Evolutionary conservation across 2,888 invertebrate species (phyloP).

Genomic region (Tanaodytes sp.): DNA sequence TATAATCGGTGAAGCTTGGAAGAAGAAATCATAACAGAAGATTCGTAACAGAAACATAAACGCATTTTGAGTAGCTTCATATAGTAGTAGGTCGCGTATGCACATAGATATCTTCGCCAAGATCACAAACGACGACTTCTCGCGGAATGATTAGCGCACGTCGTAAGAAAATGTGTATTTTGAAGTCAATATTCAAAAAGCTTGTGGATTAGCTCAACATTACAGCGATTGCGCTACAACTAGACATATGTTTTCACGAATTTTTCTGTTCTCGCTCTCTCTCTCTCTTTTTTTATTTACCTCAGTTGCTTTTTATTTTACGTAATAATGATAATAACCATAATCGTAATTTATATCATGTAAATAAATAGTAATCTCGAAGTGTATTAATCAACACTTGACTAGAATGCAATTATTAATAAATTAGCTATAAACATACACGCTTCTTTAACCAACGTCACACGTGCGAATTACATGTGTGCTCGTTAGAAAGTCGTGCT

Average conservation of each 20-base stretch:
- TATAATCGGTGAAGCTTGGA: slow-evolving; percentile 47
- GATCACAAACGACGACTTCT: slow-evolving; percentile 34
- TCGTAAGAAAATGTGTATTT: slow-evolving; percentile 38
- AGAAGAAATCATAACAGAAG: slow-evolving; percentile 33
- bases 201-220: slow-evolving; percentile 52
- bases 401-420: slow-evolving; percentile 51
- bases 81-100: slow-evolving; percentile 7
- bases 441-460: slow-evolving; percentile 41
- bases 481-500: slow-evolving; percentile 40
- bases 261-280: slow-evolving; percentile 14
- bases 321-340: slow-evolving; percentile 20
- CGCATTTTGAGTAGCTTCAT: slow-evolving; percentile 1
- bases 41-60: background rate
- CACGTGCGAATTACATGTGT: slow-evolving; percentile 48
- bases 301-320: slow-evolving; percentile 11
- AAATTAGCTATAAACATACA: slow-evolving; percentile 46
- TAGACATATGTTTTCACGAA: slow-evolving; percentile 38
- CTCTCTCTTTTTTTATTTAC: slow-evolving; percentile 5
- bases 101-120: slow-evolving; percentile 40
- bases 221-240: slow-evolving; percentile 54
- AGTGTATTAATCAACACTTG: slow-evolving; percentile 42
- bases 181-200: slow-evolving; percentile 48
- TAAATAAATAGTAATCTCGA: slow-evolving; percentile 36
- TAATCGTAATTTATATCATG: too few species aligned
- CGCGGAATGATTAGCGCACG: slow-evolving; percentile 38